phyloP scores from a whole-genome alignment of 2,888 invertebrate species.

The Diabrotica balteata region DNA sequence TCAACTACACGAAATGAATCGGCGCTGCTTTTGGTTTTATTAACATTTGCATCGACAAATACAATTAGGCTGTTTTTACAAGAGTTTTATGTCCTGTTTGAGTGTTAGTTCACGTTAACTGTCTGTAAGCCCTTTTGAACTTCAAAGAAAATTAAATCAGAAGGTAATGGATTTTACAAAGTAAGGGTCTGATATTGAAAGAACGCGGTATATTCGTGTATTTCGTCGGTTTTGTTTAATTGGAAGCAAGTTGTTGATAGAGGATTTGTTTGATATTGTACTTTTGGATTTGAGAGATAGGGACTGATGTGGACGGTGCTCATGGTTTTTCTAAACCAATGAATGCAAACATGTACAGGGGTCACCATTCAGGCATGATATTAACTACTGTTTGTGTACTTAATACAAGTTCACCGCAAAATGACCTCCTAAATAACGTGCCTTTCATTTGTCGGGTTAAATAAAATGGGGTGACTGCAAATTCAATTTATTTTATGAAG shows the following conservation, averaged over 20 bases:
- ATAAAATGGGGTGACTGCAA: too few species aligned
- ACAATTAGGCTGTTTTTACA: constrained; percentile 43
- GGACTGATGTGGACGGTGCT: constrained; percentile 13
- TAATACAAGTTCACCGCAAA: too few species aligned
- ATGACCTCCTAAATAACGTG: too few species aligned
- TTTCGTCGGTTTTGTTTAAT: constrained; percentile 23
- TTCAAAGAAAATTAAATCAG: constrained; percentile 41
- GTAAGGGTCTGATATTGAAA: constrained; percentile 34
- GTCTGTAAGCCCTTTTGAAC: constrained; percentile 34
- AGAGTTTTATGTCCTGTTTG: constrained; percentile 35
- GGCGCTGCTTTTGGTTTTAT: constrained; percentile 33
- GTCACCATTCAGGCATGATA: constrained; percentile 1
- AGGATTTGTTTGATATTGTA: constrained; percentile 27
- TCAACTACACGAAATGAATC: constrained; percentile 29
- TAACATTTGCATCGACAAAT: constrained; percentile 43
- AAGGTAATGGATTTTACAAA: constrained; percentile 38
- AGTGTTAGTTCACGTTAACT: constrained; percentile 41
- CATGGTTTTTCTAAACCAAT: constrained; percentile 1
- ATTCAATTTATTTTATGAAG: too few species aligned
- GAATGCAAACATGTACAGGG: not conserved
- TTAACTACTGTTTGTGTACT: not conserved
- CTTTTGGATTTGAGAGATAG: constrained; percentile 7
- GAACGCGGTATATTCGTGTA: constrained; percentile 19
- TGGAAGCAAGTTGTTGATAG: constrained; percentile 20
- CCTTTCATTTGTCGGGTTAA: too few species aligned